Evolutionary conservation across 2,888 invertebrate genomes (phyloP), one percentile per base, ranked within the genome.

Genomic region (Strigamia transsilvanica): DNA sequence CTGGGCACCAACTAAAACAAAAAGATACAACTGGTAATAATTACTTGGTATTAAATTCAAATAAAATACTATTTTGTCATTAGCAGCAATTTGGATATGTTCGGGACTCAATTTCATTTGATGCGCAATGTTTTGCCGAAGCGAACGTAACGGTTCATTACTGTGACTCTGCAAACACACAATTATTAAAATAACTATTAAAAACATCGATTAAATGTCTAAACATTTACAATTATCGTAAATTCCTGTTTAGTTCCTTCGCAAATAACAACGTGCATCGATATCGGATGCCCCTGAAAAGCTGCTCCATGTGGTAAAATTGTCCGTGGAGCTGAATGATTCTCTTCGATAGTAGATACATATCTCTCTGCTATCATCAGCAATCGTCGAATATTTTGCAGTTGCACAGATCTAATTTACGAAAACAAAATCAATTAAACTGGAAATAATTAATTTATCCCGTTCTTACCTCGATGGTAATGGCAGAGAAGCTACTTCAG

Each of bases 291-390:
- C 38, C 89, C 89, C 82, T 88, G 87, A 85, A 89, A 90, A 38
- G 89, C 88, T 51, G 89, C 88, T 2, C 89, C 90, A 84, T 90
- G 90, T n/a, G 90, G 88, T 6, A 87, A 86, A 82, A 89, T 88
- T 42, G 87, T 87, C 32, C 90, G 86, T 3, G 87, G 86, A n/a
- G 86, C 86, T 18, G 86, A 85, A 84, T 88, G 88, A 56, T 85
- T 85, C 83, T 88, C 89, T 85, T 90, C 90, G 56, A 90, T 88
- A 23, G 86, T 86, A 56, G 87, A 85, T 38, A 89, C 86, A 85
- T 90, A 90, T 80, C 87, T 85, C 85, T 89, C 89, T 9, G 88
- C 89, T 61, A 89, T 86, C 87, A 87, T 87, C 84, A 90, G 84
- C 80, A 90, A 84, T 10, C 90, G 86, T 83, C 89, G 88, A 80